Conservation (phyloP, 2,888 invertebrate species). For the Eilema depressum region DNA sequence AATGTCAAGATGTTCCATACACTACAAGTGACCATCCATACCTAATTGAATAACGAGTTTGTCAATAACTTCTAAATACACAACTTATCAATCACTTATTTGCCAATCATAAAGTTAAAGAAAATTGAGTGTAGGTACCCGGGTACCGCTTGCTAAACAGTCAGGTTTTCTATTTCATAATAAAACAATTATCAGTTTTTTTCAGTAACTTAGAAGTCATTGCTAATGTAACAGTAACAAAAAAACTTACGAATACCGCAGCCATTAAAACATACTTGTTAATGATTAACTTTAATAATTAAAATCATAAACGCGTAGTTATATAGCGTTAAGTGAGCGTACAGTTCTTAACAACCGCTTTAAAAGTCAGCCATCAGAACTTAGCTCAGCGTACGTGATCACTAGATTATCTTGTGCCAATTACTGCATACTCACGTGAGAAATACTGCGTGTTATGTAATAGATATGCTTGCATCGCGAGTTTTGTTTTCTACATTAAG, state of each 20-base stretch:
- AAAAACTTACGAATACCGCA: neutral
- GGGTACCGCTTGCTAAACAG: no score
- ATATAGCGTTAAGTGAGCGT: neutral
- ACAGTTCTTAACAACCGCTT: neutral
- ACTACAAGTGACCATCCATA: no score
- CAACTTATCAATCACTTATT: no score
- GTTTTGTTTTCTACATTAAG: neutral
- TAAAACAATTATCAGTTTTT: no score
- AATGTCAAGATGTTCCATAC: no score
- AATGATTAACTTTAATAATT: neutral
- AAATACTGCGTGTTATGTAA: neutral
- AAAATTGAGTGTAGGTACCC: no score
- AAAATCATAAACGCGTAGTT: neutral
- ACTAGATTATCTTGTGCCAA: neutral
- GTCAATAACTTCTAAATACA: no score
- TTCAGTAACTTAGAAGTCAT: no score
- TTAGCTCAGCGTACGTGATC: neutral
- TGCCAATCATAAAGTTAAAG: no score
- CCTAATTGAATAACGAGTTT: no score
- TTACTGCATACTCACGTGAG: neutral
- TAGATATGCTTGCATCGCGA: neutral
- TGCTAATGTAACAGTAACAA: neutral
- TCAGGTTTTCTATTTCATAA: no score
- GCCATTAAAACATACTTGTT: constrained; percentile 6
- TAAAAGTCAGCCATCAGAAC: neutral